phyloP scores from a whole-genome alignment of 2,888 invertebrate species.

The Glaucopsyche alexis region DNA sequence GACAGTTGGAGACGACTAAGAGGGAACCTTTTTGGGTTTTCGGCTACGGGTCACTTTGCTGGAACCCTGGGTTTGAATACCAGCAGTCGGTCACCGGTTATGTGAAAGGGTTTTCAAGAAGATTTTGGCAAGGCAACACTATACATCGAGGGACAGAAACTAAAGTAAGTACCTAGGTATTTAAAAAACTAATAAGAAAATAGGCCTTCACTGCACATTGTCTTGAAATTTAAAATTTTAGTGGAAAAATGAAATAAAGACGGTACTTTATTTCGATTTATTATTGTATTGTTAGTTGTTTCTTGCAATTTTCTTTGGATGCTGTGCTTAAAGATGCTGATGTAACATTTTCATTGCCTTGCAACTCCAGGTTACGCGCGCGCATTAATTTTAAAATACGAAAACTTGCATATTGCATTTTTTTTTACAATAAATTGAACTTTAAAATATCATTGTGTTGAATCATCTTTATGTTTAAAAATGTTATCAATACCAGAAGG shows the following conservation, averaged over 20 bases:
- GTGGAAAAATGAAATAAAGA: not conserved
- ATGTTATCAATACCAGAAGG: too few relatives aligned
- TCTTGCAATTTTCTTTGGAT: not conserved
- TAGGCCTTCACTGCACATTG: not conserved
- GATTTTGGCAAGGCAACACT: slow-evolving; percentile 96
- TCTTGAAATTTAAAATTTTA: not conserved
- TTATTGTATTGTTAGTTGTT: not conserved
- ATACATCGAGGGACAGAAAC: slow-evolving; percentile 87
- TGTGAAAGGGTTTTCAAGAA: slow-evolving; percentile 87
- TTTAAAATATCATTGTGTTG: not conserved
- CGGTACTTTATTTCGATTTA: not conserved
- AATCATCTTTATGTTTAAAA: too few relatives aligned
- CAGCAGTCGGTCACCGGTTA: slow-evolving; percentile 90
- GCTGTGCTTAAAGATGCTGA: not conserved
- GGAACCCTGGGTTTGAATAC: slow-evolving; percentile 96
- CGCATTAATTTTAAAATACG: not conserved
- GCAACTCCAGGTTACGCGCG: not conserved
- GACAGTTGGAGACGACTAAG: slow-evolving; percentile 44
- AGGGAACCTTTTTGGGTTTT: slow-evolving; percentile 90
- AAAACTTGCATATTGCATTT: not conserved
- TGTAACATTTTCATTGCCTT: not conserved
- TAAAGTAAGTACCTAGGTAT: slow-evolving; percentile 83
- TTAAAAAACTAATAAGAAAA: not conserved
- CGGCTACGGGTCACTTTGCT: slow-evolving; percentile 97
- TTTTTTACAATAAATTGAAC: not conserved